Conservation (phyloP, 2,113 vertebrate genomes). For the Psittacula cyanocephala region DNA sequence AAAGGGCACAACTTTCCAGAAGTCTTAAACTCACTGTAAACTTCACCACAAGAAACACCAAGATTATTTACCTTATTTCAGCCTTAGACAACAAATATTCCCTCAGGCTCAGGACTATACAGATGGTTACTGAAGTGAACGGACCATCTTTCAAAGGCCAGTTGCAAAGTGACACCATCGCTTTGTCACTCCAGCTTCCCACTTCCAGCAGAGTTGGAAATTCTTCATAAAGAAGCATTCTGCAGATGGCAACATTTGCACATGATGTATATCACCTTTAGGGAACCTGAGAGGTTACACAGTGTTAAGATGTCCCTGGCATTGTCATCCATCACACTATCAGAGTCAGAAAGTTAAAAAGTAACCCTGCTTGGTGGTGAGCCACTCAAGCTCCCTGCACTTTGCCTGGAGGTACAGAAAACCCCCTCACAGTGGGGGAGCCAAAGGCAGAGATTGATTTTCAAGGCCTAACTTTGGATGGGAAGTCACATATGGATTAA, state of each 20-base stretch:
- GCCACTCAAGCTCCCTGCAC: background rate
- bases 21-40: background rate
- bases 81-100: background rate
- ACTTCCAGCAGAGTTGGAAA: background rate
- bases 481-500: background rate
- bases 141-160: slow-evolving; percentile 56
- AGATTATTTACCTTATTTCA: background rate
- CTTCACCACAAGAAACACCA: background rate
- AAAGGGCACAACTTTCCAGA: background rate
- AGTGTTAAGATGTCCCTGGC: background rate
- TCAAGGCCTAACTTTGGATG: background rate
- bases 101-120: background rate
- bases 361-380: fast-evolving
- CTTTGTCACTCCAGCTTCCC: slow-evolving; percentile 55
- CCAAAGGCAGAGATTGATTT: background rate
- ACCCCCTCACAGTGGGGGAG: fast-evolving
- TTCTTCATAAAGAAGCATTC: slow-evolving; percentile 2
- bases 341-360: background rate
- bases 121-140: slow-evolving; percentile 16
- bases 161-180: slow-evolving; percentile 57
- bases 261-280: slow-evolving; percentile 10
- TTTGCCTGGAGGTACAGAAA: background rate
- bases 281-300: background rate
- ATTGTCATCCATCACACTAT: background rate
- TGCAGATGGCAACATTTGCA: slow-evolving; percentile 38